A percentile compares a stretch with the other conserved stretches of the same genome.
Evolutionary conservation across 2,113 vertebrate species (phyloP).

Genomic region (Burhinus oedicnemus): DNA sequence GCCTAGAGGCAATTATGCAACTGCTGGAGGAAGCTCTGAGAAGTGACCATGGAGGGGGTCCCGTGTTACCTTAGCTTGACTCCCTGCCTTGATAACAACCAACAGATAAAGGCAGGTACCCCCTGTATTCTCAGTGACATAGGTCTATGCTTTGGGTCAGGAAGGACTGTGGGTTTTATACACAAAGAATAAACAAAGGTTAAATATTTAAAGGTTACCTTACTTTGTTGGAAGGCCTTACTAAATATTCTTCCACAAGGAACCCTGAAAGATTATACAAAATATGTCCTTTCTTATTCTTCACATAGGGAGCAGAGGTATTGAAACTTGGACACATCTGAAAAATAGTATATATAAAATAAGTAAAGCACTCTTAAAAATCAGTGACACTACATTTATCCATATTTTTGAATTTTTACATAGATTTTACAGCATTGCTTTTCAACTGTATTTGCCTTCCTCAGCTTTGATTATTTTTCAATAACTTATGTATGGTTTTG

Average conservation of each 20-base stretch:
- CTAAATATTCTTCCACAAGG: conserved; percentile 70
- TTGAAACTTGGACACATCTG: conserved; percentile 64
- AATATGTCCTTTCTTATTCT: conserved; percentile 47
- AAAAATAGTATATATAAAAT: background rate
- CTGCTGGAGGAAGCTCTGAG: background rate
- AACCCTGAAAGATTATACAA: conserved; percentile 74
- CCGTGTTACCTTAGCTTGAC: background rate
- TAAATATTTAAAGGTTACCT: conserved; percentile 52
- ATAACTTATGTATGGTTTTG: background rate
- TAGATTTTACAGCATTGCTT: background rate
- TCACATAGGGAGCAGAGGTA: conserved; percentile 30
- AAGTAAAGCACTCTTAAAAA: background rate
- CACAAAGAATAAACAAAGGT: background rate
- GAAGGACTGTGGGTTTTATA: background rate
- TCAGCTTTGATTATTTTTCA: background rate
- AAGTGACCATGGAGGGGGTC: background rate
- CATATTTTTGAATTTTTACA: background rate
- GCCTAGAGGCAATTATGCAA: background rate
- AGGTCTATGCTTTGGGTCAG: background rate
- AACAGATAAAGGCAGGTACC: background rate
- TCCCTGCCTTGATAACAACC: background rate
- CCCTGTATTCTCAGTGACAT: background rate
- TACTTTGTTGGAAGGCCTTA: conserved; percentile 38
- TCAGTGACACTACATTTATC: background rate
- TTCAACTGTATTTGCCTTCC: background rate